Evolutionary conservation across 2,888 invertebrate species (phyloP), one percentile per base, ranked within the genome.

Genomic region (Tetranychus piercei): DNA sequence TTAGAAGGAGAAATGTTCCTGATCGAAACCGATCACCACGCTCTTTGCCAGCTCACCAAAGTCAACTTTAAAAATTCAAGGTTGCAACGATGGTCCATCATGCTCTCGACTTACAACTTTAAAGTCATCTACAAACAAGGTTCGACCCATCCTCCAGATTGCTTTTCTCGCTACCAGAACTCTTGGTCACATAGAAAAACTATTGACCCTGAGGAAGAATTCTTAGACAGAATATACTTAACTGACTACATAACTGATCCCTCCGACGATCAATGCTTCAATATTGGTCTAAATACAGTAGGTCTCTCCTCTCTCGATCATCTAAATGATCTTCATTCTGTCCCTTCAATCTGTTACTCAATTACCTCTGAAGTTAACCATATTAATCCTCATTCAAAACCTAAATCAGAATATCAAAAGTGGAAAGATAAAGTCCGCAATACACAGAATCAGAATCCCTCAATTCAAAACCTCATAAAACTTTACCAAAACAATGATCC

Each of bases 1-100:
- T 6, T 67, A 3, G 67, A 67, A 22, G 67, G 67, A 6, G 22
- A 67, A 67, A 2, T 18, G 8, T 67, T 67, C 22, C 67, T 67
- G 67, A 22, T 67, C 8, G 67, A 67, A n/a, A 67, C 67, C 8
- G 67, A 67, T 22, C 67, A 67, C 6, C 67, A 67, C n/a, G 67
- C 67, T 8, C n/a, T 67, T 6, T 67, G 67, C 8, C 67, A 67
- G n/a, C n/a, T 67, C 11, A 11, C 67, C 6, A 8, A 9, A 9
- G 8, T 67, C 1, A 67, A 67, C 8, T 67, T 67, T 7, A 67
- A 67, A 67, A 67, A 67, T 67, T n/a, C 15, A 18, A 3, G 67
- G 2, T 5, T 67, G 1, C n/a, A 67, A n/a, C n/a, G 67, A 1
- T 67, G 67, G 67, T 18, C 18, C 20, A n/a, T 67, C 1, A n/a